These are phyloP conservation scores for Cliona cf. orientalis DNA, from an alignment of 37 sponge, comb jelly and placozoan species.

Conservation along the genomic window DNA sequence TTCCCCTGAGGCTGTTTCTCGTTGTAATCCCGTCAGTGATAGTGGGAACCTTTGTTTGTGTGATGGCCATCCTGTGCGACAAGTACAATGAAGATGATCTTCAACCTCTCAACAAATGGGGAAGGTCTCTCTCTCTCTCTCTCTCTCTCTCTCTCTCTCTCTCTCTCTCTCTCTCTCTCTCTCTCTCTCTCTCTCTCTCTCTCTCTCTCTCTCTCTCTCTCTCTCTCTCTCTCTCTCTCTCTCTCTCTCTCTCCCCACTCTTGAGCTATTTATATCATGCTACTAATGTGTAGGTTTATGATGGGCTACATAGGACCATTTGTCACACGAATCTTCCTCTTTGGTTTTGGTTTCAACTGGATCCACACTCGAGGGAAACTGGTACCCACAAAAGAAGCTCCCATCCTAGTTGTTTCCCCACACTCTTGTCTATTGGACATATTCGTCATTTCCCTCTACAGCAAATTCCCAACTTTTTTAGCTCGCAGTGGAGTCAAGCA, in stretches of 20 bases:
- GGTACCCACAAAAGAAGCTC: constrained; percentile 36
- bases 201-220: neutral
- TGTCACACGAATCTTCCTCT: constrained; percentile 35
- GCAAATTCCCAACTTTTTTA: constrained; percentile 51
- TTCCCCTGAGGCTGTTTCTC: constrained; percentile 44
- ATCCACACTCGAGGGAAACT: constrained; percentile 37
- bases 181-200: too few species aligned
- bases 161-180: too few species aligned
- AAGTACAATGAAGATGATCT: constrained; percentile 30
- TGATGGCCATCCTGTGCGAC: constrained; percentile 14
- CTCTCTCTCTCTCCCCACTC: too few species aligned
- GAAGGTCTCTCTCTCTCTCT: too few species aligned
- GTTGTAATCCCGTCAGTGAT: constrained; percentile 26
- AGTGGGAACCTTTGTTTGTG: neutral
- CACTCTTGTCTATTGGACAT: constrained; percentile 72
- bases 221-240: neutral
- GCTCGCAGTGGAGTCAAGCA: constrained; percentile 5
- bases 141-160: too few species aligned
- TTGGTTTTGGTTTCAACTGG: constrained; percentile 77
- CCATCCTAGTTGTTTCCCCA: constrained; percentile 61
- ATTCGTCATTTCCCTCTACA: constrained; percentile 16
- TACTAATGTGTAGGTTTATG: too few species aligned
- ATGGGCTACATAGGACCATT: neutral
- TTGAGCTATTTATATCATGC: too few species aligned
- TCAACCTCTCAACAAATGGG: constrained; percentile 31